phyloP scores from a whole-genome alignment of 1,140 invertebrate species.

The Atta texana region DNA sequence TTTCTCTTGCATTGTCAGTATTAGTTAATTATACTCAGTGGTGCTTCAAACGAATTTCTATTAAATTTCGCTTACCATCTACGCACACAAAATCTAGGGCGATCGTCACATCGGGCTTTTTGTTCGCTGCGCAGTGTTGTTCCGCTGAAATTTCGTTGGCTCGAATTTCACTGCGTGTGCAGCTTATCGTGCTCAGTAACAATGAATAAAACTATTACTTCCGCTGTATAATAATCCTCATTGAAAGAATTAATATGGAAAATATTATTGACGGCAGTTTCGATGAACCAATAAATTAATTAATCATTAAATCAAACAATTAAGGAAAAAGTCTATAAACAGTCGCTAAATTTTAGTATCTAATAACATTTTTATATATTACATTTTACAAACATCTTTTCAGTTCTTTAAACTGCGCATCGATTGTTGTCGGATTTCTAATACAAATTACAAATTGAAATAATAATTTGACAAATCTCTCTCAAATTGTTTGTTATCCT shows the following conservation, averaged over 20 bases:
- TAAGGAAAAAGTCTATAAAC: no score
- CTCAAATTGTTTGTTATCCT: no score
- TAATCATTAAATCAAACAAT: slow-evolving; percentile 1
- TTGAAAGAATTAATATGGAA: slow-evolving; percentile 29
- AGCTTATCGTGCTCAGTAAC: slow-evolving; percentile 18
- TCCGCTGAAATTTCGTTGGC: slow-evolving; percentile 18
- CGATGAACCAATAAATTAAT: slow-evolving; percentile 31
- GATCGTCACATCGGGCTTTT: slow-evolving; percentile 10
- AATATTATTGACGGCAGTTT: slow-evolving; percentile 4
- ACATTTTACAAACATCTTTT: no score
- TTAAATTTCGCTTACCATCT: slow-evolving; percentile 60
- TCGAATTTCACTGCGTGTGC: not conserved
- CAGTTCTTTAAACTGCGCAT: no score
- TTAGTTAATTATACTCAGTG: slow-evolving; percentile 47
- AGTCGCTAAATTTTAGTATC: no score
- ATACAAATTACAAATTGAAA: no score
- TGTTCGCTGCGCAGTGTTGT: not conserved
- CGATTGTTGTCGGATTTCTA: no score
- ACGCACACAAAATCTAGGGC: slow-evolving; percentile 44
- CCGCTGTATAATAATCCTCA: slow-evolving; percentile 26
- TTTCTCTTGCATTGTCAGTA: slow-evolving; percentile 2
- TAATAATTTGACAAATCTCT: no score
- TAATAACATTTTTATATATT: no score
- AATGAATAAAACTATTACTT: slow-evolving; percentile 51
- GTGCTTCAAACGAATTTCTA: slow-evolving; percentile 54